Evolutionary conservation across 2,113 vertebrate species (phyloP), one percentile per base, ranked within the genome.

Genomic region (Mobula birostris): DNA sequence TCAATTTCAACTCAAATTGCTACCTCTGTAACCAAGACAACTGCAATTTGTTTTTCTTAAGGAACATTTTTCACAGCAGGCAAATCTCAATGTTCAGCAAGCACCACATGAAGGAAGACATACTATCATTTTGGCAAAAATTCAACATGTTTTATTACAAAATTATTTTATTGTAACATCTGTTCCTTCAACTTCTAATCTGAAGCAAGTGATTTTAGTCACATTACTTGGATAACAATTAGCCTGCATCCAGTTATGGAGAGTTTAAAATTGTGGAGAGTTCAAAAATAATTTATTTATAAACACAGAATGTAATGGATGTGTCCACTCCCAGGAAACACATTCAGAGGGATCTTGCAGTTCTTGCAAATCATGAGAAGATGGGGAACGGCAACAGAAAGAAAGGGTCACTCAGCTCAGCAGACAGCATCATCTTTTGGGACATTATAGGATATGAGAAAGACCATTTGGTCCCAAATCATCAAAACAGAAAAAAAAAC

Each of bases 11-110:
- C 40, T 27, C 21, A 24, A 93, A 56, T 74, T 93, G 68, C 70
- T 93, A 74, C 11, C 27, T 76, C n/a, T 76, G 70, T 93, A 40
- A 27, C 70, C 70, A 74, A 56, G 70, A 29, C 40, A 74, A 29
- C 36, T 27, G 56, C 40, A 48, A 74, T 74, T 93, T 74, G 21
- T 2, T 8, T 74, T 93, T 48, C 68, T 40, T 48, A 72, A 93
- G 70, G 19, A 29, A 40, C 70, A 74, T 93, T 93, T 93, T 74
- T 93, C 68, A 36, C 91, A 93, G 91, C 40, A 74, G 74, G 91
- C 36, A 74, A 74, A 93, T 74, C 68, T 56, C 32, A 93, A 70
- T 74, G 68, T 40, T 76, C 91, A 76, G 40, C 36, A 12, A 72
- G 91, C 91, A 74, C 11, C 21, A 63, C 48, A 24, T 29, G 21